These are phyloP conservation scores for Campylomormyrus numenius DNA, from an alignment of 2,113 vertebrate species.

Conservation along the genomic window DNA sequence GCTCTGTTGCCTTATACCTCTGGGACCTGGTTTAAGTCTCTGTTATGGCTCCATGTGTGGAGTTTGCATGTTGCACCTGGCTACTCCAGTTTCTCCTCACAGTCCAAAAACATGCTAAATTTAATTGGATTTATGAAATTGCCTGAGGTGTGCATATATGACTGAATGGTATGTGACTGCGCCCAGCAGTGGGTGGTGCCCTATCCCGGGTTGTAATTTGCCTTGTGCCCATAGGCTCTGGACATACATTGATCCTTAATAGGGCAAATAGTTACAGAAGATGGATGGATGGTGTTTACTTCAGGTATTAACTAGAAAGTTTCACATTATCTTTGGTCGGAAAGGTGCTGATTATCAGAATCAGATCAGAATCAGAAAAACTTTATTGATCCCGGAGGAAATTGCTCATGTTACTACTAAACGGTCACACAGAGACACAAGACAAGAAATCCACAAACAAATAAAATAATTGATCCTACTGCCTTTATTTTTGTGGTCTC, in stretches of 20 bases:
- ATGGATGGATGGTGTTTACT: background rate
- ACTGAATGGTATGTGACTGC: background rate
- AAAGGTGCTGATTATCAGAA: conserved; percentile 23
- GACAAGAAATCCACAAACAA: conserved; percentile 23
- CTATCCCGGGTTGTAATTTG: background rate
- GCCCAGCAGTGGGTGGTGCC: background rate
- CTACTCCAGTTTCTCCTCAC: background rate
- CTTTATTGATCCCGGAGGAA: too few species aligned
- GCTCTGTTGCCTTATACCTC: background rate
- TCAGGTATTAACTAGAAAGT: background rate
- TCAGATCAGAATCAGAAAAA: too few species aligned
- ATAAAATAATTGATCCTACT: conserved; percentile 26
- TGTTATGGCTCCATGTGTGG: background rate
- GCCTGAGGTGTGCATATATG: background rate
- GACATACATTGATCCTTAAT: background rate
- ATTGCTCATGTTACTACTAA: too few species aligned
- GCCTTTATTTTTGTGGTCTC: background rate
- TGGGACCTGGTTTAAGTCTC: background rate
- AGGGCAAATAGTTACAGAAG: background rate
- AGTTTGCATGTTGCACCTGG: background rate
- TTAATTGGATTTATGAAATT: background rate
- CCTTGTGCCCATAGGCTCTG: background rate
- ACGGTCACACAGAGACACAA: too few species aligned
- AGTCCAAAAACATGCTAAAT: background rate
- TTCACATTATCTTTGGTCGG: background rate